Conservation (phyloP, 2,797 vertebrate species). For the Enteromius treurensis region DNA sequence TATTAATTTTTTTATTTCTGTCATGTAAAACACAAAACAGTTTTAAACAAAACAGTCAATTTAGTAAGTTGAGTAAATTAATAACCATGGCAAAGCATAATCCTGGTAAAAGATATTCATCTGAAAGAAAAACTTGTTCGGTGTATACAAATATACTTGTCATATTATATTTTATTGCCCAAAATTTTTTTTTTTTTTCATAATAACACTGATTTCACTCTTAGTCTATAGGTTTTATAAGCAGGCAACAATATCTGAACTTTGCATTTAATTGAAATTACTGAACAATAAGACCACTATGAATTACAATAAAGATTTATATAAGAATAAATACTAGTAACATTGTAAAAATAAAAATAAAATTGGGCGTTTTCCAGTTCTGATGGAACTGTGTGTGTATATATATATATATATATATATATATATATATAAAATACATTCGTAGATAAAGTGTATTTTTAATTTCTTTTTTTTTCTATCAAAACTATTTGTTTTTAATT, state of each 20-base stretch:
- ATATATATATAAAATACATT: no score
- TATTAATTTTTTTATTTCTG: no score
- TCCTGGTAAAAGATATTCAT: not conserved
- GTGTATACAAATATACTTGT: not conserved
- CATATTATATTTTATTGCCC: not conserved
- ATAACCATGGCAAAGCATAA: not conserved
- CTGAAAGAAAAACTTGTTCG: not conserved
- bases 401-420: no score
- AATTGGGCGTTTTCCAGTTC: not conserved
- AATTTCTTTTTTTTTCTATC: no score
- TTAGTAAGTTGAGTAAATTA: no score
- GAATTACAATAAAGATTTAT: not conserved
- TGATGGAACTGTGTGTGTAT: no score
- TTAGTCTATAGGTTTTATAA: not conserved
- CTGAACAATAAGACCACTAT: not conserved
- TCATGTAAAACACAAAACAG: not conserved
- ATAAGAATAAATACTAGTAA: no score
- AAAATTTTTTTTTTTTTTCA: not conserved
- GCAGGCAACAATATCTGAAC: not conserved
- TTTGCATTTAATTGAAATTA: not conserved
- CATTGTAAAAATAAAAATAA: no score
- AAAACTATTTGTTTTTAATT: no score
- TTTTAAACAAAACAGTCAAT: no score
- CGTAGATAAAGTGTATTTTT: no score
- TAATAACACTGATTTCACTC: not conserved